Evolutionary conservation across 2,888 invertebrate genomes (phyloP).

Genomic region (Diplazon laetatorius): DNA sequence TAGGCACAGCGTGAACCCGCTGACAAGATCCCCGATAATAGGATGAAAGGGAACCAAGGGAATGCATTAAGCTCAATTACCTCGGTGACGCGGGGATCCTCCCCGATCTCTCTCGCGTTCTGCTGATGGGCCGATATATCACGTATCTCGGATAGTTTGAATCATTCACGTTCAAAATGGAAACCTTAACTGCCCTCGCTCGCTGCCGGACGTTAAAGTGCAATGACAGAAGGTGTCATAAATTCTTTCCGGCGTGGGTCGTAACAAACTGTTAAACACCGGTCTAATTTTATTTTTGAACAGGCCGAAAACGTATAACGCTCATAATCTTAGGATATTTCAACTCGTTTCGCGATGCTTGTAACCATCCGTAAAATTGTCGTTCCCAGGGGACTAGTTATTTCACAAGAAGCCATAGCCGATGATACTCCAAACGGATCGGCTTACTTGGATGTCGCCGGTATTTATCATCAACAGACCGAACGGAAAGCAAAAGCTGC

Average conservation of each 20-base stretch:
- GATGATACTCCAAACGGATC: conserved; percentile 31
- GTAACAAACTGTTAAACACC: neutral
- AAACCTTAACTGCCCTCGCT: conserved; percentile 14
- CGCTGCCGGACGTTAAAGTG: neutral
- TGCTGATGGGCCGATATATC: conserved; percentile 30
- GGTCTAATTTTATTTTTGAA: neutral
- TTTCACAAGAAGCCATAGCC: conserved; percentile 15
- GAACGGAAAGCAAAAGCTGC: conserved; percentile 36
- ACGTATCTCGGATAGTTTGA: conserved; percentile 18
- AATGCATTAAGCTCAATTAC: conserved; percentile 65
- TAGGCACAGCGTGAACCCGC: conserved; percentile 41
- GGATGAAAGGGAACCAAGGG: conserved; percentile 60
- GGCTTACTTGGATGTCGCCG: conserved; percentile 26
- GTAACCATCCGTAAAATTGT: conserved; percentile 10
- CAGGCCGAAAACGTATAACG: neutral
- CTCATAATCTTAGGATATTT: conserved; percentile 30
- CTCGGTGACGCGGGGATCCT: conserved; percentile 47
- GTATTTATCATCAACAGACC: conserved; percentile 64
- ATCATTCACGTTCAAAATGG: conserved; percentile 21
- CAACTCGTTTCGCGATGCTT: neutral
- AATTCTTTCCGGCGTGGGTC: neutral
- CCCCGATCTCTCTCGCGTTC: conserved; percentile 5
- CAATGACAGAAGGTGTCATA: neutral
- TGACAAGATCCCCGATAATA: conserved; percentile 59
- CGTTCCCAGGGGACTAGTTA: conserved; percentile 27